Evolutionary conservation across 2,797 vertebrate genomes (phyloP), one percentile per base, ranked within the genome.

Genomic region (Bradypodion ventrale): DNA sequence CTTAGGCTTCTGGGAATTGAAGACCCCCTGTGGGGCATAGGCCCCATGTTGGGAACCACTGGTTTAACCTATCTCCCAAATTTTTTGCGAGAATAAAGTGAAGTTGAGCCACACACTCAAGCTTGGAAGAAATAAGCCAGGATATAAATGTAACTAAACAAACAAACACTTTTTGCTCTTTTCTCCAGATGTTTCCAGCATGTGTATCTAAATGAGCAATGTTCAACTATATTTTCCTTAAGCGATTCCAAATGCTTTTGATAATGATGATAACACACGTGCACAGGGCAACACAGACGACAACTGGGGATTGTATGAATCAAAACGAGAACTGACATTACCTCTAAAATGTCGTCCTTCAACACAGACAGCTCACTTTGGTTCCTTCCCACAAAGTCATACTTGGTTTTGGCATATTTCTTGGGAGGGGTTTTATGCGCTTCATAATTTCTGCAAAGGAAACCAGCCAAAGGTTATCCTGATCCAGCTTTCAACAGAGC

Each of bases 261-360:
- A 2, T 49, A 49, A n/a, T 68, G 21, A n/a, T 10, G 52, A 46
- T 74, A 9, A 12, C 10, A 62, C 1, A n/a, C 44, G 73, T 15
- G 37, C 27, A 29, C 4, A 1, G 29, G 10, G 7, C 19, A 8
- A 5, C 52, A 16, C 35, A n/a, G 63, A 56, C 68, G 66, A 52
- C 5, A 13, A 44, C 13, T 7, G 0, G 59, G 37, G 15, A 19
- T 16, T 49, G 35, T 3, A 7, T 40, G 21, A 10, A 19, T 40
- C 6, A 63, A 77, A 81, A 63, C 2, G 16, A 42, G 42, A 32
- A 27, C 5, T 16, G 23, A 19, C 4, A 44, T 94, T 95, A 99
- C 98, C 98, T 99, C 98, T n/a, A 99, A 95, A 0, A 99, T 91
- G 84, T 99, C 98, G 76, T 99, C 98, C 87, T 97, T 99, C 65